Evolutionary conservation across 2,888 invertebrate genomes (phyloP).

Genomic region (Dioctria rufipes): DNA sequence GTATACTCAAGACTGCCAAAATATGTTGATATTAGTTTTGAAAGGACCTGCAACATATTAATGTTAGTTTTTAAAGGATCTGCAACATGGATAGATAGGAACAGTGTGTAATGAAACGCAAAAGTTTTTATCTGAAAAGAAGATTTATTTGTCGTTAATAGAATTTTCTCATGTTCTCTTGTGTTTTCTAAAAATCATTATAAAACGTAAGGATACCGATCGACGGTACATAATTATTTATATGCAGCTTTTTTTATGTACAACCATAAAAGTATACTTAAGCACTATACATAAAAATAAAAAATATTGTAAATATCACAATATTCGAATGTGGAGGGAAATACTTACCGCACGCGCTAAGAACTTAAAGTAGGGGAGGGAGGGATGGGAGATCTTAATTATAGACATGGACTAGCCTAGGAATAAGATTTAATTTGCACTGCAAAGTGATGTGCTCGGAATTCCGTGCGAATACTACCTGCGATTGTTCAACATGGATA

Average conservation of each 20-base stretch:
- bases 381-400: background rate
- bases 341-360: slow-evolving; percentile 28
- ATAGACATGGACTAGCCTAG: slow-evolving; percentile 4
- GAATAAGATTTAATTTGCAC: slow-evolving; percentile 52
- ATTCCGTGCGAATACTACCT: slow-evolving; percentile 63
- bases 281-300: slow-evolving; percentile 51
- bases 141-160: slow-evolving; percentile 1
- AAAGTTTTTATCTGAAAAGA: slow-evolving; percentile 18
- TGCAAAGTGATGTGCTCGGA: slow-evolving; percentile 7
- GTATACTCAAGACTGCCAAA: no score
- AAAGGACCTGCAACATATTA: no score
- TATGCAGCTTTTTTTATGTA: slow-evolving; percentile 63
- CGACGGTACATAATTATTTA: slow-evolving; percentile 63
- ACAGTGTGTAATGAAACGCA: slow-evolving; percentile 4
- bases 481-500: slow-evolving; percentile 76
- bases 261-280: slow-evolving; percentile 65
- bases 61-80: no score
- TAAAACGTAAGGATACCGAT: slow-evolving; percentile 63
- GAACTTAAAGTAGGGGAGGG: background rate
- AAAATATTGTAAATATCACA: slow-evolving; percentile 61
- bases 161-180: slow-evolving; percentile 28
- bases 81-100: background rate
- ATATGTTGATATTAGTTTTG: no score
- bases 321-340: slow-evolving; percentile 54
- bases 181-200: slow-evolving; percentile 60